phyloP scores from a whole-genome alignment of 1,140 invertebrate genomes.

The Heliconius hermathena region DNA sequence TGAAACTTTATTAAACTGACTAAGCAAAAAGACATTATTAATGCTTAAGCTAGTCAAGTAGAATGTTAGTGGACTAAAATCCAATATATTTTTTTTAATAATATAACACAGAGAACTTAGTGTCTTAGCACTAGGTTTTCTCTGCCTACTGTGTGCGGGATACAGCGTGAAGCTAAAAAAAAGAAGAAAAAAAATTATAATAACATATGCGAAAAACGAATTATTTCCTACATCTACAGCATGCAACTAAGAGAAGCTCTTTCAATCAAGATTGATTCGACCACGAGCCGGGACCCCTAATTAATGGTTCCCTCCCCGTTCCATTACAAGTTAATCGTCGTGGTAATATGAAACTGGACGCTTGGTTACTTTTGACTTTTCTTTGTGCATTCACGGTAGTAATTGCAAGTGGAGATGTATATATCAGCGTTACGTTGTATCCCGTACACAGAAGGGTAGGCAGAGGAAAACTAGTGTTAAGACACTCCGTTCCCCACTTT shows the following conservation, averaged over 20 bases:
- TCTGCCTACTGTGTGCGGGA: too few species aligned
- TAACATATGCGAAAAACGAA: not conserved
- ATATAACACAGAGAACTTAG: too few species aligned
- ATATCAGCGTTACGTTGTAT: not conserved
- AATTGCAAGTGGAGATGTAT: not conserved
- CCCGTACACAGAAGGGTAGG: not conserved
- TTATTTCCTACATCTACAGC: not conserved
- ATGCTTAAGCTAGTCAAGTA: too few species aligned
- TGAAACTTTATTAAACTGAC: too few species aligned
- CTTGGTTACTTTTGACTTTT: conserved; percentile 2
- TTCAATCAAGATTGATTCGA: conserved; percentile 47
- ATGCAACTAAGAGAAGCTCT: conserved; percentile 24
- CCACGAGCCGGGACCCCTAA: conserved; percentile 33
- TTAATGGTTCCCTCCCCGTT: conserved; percentile 33
- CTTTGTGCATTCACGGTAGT: not conserved
- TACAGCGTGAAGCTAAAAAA: too few species aligned
- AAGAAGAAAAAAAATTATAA: too few species aligned
- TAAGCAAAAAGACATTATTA: too few species aligned
- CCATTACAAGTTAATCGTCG: conserved; percentile 37
- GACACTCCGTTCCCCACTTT: not conserved
- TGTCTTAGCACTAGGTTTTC: too few species aligned
- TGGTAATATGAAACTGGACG: conserved; percentile 24
- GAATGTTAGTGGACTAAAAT: too few species aligned
- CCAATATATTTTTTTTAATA: too few species aligned
- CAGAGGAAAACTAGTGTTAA: not conserved